Evolutionary conservation across 1,140 invertebrate genomes (phyloP).

Genomic region (Colletes latitarsis): DNA sequence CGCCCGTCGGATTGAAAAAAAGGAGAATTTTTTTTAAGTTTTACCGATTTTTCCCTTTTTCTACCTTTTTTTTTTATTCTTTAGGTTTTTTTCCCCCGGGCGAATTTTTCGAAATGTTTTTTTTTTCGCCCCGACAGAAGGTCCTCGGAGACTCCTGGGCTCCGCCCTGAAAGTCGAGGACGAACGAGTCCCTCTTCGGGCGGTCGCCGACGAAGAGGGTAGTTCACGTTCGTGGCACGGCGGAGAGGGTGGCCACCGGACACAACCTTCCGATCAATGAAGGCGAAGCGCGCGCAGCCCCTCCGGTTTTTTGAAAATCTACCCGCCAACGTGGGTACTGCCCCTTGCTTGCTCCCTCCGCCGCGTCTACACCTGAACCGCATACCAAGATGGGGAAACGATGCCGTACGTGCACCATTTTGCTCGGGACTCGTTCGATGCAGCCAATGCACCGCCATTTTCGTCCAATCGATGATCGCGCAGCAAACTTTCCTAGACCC

Average conservation of each 20-base stretch:
- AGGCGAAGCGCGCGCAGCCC: conserved; percentile 76
- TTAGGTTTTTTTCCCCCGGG: conserved; percentile 29
- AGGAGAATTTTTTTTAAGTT: conserved; percentile 28
- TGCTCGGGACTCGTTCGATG: conserved; percentile 59
- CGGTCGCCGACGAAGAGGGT: conserved; percentile 64
- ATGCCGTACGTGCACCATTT: conserved; percentile 60
- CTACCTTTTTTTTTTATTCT: conserved; percentile 46
- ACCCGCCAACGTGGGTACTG: conserved; percentile 72
- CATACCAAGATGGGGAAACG: conserved; percentile 69
- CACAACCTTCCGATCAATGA: conserved; percentile 75
- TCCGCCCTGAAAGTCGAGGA: conserved; percentile 76
- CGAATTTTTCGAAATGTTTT: conserved; percentile 61
- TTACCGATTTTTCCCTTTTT: conserved; percentile 36
- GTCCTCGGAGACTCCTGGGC: conserved; percentile 70
- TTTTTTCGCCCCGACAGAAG: conserved; percentile 51
- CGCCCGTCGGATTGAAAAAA: not conserved
- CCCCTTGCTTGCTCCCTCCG: conserved; percentile 57
- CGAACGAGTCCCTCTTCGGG: conserved; percentile 66
- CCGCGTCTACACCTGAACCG: conserved; percentile 64
- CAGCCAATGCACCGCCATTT: conserved; percentile 50
- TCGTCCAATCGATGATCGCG: conserved; percentile 25
- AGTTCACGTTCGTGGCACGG: conserved; percentile 60
- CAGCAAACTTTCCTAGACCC: not conserved
- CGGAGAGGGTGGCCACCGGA: conserved; percentile 65
- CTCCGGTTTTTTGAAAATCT: conserved; percentile 77